These are phyloP conservation scores for Calephelis virginiensis DNA, from an alignment of 1,140 invertebrate genomes.

Conservation along the genomic window DNA sequence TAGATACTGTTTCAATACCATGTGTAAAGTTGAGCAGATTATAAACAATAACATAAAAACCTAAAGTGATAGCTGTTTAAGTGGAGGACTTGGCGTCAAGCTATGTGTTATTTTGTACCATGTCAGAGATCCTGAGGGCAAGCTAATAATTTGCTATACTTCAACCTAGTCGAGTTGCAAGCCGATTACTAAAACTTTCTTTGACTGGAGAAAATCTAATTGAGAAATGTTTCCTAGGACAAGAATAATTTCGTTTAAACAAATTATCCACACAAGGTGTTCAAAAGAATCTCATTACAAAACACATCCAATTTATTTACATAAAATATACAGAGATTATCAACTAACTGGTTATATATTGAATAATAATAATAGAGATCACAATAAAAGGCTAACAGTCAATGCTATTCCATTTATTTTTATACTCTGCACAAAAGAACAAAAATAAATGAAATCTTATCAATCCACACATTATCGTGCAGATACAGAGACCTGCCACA, in stretches of 20 bases:
- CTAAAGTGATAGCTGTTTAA: too few species aligned
- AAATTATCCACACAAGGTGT: neutral
- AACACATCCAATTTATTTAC: constrained; percentile 5
- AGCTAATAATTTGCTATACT: too few species aligned
- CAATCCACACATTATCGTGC: constrained; percentile 79
- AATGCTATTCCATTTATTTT: constrained; percentile 72
- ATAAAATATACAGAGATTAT: constrained; percentile 14
- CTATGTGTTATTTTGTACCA: too few species aligned
- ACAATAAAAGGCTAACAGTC: constrained; percentile 54
- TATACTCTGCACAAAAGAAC: constrained; percentile 55
- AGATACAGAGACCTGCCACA: constrained; percentile 97
- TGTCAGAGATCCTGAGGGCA: too few species aligned
- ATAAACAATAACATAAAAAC: too few species aligned
- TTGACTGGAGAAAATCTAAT: too few species aligned
- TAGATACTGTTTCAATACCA: too few species aligned
- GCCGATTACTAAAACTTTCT: too few species aligned
- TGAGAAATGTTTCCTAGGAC: too few species aligned
- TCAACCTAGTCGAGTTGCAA: too few species aligned
- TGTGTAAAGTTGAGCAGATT: too few species aligned
- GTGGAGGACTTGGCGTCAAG: too few species aligned
- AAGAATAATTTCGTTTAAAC: neutral
- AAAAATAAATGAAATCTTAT: constrained; percentile 74
- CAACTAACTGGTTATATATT: constrained; percentile 8
- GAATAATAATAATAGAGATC: constrained; percentile 39
- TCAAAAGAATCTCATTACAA: constrained; percentile 2